Evolutionary conservation across 1,140 invertebrate genomes (phyloP).

Genomic region (Pseudomyrmex gracilis): DNA sequence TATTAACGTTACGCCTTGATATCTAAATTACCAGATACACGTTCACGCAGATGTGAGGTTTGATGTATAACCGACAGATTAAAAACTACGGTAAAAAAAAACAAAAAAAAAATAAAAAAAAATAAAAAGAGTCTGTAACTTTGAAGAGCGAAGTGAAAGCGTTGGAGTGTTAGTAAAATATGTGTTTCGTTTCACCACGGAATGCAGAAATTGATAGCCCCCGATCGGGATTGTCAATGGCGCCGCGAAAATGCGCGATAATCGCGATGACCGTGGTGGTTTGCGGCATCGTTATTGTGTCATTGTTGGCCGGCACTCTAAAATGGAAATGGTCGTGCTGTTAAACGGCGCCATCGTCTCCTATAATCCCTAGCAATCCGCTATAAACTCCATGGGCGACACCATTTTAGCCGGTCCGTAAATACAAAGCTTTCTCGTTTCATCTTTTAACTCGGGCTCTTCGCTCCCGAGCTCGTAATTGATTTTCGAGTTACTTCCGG

Average conservation of each 20-base stretch:
- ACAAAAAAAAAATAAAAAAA: no score
- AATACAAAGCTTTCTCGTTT: not conserved
- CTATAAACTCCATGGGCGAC: conserved; percentile 49
- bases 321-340: conserved; percentile 67
- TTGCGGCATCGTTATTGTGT: conserved; percentile 68
- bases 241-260: conserved; percentile 54
- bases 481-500: not conserved
- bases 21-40: no score
- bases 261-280: conserved; percentile 33
- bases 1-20: no score
- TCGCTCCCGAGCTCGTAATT: not conserved
- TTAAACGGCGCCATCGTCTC: conserved; percentile 70
- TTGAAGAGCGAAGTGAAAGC: not conserved
- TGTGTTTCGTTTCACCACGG: conserved; percentile 1
- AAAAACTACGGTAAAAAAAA: not conserved
- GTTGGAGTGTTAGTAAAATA: not conserved
- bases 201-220: conserved; percentile 21
- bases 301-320: conserved; percentile 64
- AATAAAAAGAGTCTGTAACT: not conserved
- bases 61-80: no score
- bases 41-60: no score
- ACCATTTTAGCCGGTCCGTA: conserved; percentile 54
- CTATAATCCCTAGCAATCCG: conserved; percentile 64
- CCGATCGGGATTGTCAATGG: not conserved
- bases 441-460: not conserved